Base-by-base conservation (phyloP, 2,888 invertebrate species). In the Acleris cristana region DNA sequence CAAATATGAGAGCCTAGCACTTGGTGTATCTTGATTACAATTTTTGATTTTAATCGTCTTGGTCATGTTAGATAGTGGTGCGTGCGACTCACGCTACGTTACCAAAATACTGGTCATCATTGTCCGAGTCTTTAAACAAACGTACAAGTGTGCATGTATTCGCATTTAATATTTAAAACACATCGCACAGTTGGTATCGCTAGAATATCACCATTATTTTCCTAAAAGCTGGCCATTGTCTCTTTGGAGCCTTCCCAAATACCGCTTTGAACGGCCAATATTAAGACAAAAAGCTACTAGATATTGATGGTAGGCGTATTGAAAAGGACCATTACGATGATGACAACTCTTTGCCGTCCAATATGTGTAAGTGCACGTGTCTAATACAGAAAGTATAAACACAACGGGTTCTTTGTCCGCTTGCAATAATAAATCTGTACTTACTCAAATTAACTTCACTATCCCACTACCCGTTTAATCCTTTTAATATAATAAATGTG, bases 211-310 rank as follows among this genome's bases (percentile, higher is more conserved):
- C 71, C 75, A 79, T 83, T 79, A 88, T 89, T 88, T 83, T 71
- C 77, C 81, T 88, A 83, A 90, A 86, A 90, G 88, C 87, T 74
- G 71, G 76, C 82, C 77, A 85, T 90, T 88, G 86, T 86, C 82
- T 83, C 77, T 79, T 83, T 83, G 82, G 80, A 84, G 80, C 79
- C 79, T 79, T 78, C 82, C 84, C 85, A 84, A 85, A 86, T 82
- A 81, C 74, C 74, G 74, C 74, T 73, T 74, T 70, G 64, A 77
- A 76, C 75, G 76, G 71, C 82, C 80, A 75, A 82, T 80, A 80
- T 76, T 77, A 77, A 84, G 82, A 83, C 82, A 85, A 85, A 86
- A 84, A 83, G 74, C 77, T 79, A 78, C 83, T 79, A 76, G 74
- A 76, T 77, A 78, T 80, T 81, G 80, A 85, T 82, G 77, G 72